Percentiles rank a stretch among this genome's conserved stretches.
Conservation (phyloP, 1,140 invertebrate species). For the Goniozus legneri region DNA sequence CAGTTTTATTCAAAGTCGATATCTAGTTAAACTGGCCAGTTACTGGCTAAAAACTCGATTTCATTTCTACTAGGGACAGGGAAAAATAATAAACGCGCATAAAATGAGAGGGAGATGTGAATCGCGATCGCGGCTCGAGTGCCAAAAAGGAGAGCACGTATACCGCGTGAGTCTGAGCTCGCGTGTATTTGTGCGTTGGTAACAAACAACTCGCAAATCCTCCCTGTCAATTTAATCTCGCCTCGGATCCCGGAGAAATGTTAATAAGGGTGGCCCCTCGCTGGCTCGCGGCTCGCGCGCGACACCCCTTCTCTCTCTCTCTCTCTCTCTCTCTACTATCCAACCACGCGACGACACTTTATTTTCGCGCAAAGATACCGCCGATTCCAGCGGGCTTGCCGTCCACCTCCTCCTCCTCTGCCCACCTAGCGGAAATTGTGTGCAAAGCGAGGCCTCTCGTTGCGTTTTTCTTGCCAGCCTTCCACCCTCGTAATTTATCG, state of each 20-base stretch:
- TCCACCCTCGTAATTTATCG: constrained; percentile 41
- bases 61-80: too few relatives aligned
- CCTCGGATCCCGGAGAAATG: constrained; percentile 53
- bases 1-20: too few relatives aligned
- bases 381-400: constrained; percentile 9
- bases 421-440: constrained; percentile 45
- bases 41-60: too few relatives aligned
- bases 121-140: constrained; percentile 4
- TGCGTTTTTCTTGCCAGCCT: constrained; percentile 16
- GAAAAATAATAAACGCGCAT: too few relatives aligned
- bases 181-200: too few relatives aligned
- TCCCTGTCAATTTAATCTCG: constrained; percentile 55
- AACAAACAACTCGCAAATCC: constrained; percentile 56
- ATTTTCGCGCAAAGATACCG: constrained; percentile 50
- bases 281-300: neutral
- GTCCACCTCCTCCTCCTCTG: constrained; percentile 21
- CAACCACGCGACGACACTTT: constrained; percentile 39
- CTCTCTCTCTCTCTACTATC: constrained; percentile 12
- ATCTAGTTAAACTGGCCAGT: too few relatives aligned
- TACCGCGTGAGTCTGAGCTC: too few relatives aligned
- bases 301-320: constrained; percentile 21
- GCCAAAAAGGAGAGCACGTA: neutral
- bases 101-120: neutral
- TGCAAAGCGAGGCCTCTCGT: constrained; percentile 37
- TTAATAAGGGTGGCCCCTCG: constrained; percentile 43